Base-by-base conservation (phyloP, 1,140 invertebrate species). In the Metaphire vulgaris region DNA sequence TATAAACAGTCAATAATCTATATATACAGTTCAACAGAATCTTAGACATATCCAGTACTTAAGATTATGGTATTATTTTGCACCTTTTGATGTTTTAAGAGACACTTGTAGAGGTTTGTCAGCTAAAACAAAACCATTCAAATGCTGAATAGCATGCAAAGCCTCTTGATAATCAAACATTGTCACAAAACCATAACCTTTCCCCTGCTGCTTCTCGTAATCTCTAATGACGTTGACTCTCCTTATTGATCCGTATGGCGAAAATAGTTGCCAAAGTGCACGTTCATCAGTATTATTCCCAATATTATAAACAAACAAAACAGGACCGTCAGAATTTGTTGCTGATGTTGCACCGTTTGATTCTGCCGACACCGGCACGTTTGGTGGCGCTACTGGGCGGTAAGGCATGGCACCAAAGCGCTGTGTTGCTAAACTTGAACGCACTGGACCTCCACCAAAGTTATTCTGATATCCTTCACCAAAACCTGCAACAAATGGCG, bases 231-330 rank as follows among this genome's bases (percentile, higher is more conserved):
- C 83, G 77, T 86, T 86, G 1, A 85, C 84, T 76, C 86, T 86
- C 41, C 82, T 80, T 0, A 88, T 83, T 6, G 82, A 83, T 31
- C 87, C 87, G 79, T 84, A 87, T 0, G 82, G 80, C 14, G 81
- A 81, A 79, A 88, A 87, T 73, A 87, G 75, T 30, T 84, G 81
- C 81, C 82, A 86, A 12, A 88, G 78, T 15, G 81, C 81, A 71
- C 83, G 81, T 32, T 87, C 87, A 77, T 85, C 83, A 0, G 85
- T 83, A 75, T 87, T 82, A 0, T 81, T 74, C 2, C 87, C 87
- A 76, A 87, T 87, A 78, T 88, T 88, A 80, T 88, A 88, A 1
- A 85, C 85, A 81, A 87, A 88, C 32, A 88, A 78, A n/a, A 82
- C 81, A 70, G 80, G 80, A 1, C 82, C 81, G 34, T 78, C 79